Base-by-base conservation (phyloP, 2,888 invertebrate genomes). In the Pterostichus madidus region DNA sequence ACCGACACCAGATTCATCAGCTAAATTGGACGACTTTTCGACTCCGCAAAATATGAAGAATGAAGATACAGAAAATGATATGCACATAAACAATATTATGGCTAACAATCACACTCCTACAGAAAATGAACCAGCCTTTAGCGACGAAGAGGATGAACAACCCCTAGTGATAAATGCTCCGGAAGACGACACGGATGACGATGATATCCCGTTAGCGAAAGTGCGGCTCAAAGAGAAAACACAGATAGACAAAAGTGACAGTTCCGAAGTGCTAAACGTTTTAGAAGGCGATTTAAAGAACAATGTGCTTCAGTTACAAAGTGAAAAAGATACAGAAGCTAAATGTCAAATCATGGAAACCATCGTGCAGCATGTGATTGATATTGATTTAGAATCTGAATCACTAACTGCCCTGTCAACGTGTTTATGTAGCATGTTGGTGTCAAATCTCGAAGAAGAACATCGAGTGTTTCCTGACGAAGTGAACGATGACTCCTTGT, bases 111-210 rank as follows among this genome's bases (percentile, higher is more conserved):
- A 92, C 80, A 89, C 7, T 39, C 5, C 39, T 39, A 3, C 90
- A 84, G 92, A 93, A 39, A 91, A 91, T 71, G 96, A 96, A 87
- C 94, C 96, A 10, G 93, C 94, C 39, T 97, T 97, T 89, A 97
- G 96, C 86, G 97, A 97, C 87, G 96, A 96, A 86, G 97, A 97
- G 87, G 96, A 96, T 83, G 95, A 94, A 44, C 87, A 90, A 77
- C 88, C 89, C 4, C 85, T 89, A 82, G 87, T 89, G 52, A 88
- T 90, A 64, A 87, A 86, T 39, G 86, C 91, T 53, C 89, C 90
- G 10, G 92, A 93, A 84, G 94, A 94, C 84, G 95, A 93, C 87
- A 94, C 93, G 59, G 95, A 93, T 86, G 95, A 93, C 87, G 96
- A 96, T 86, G 96, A 96, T 88, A 92, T 96, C 85, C 96, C 96